Percentiles rank a stretch among this genome's conserved stretches.
Evolutionary conservation across 1,140 invertebrate species (phyloP).

Genomic region (Drosophila funebris): DNA sequence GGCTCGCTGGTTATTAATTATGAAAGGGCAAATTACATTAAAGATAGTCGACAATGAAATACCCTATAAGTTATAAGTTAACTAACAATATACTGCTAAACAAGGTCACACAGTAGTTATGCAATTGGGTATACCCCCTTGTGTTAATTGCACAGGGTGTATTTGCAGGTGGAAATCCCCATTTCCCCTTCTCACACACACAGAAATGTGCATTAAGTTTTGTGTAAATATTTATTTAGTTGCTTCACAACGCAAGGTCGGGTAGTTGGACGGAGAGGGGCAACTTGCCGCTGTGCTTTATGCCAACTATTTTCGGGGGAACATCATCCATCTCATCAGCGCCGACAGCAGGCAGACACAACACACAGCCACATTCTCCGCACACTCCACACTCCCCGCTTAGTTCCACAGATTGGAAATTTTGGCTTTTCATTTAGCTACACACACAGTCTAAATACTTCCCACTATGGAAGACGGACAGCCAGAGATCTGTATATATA

Average conservation of each 20-base stretch:
- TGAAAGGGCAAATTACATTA: slow-evolving; percentile 22
- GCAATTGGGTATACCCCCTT: neutral
- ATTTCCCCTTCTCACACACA: neutral
- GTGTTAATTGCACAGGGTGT: neutral
- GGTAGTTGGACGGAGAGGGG: slow-evolving; percentile 16
- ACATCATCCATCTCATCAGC: slow-evolving; percentile 45
- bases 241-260: slow-evolving; percentile 58
- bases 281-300: slow-evolving; percentile 31
- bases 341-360: slow-evolving; percentile 3
- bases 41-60: neutral
- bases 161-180: slow-evolving; percentile 22
- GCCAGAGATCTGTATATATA: neutral
- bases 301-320: slow-evolving; percentile 51
- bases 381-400: neutral
- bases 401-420: neutral
- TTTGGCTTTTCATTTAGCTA: slow-evolving; percentile 28
- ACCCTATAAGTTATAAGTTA: neutral
- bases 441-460: slow-evolving; percentile 29
- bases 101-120: neutral
- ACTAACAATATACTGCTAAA: neutral
- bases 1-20: slow-evolving; percentile 58
- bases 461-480: slow-evolving; percentile 14
- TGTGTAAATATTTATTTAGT: slow-evolving; percentile 78
- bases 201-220: slow-evolving; percentile 40
- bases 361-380: slow-evolving; percentile 9